Base-by-base conservation (phyloP, 2,113 vertebrate genomes). In the Epinephelus moara region DNA sequence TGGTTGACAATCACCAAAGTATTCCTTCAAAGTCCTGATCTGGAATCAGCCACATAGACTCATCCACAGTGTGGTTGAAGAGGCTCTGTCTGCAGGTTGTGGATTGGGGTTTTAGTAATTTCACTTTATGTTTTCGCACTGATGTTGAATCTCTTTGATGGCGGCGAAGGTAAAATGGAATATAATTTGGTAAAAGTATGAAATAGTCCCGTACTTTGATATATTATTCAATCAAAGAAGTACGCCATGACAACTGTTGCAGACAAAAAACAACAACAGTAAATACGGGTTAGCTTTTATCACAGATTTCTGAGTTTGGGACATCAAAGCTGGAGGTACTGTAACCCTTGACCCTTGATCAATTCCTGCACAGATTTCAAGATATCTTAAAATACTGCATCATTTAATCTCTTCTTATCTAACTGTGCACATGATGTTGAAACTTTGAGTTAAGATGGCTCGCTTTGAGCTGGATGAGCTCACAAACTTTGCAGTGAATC, bases 201-300 rank as follows among this genome's bases (percentile, higher is more conserved):
- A 74, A 81, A 68, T 81, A 57, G 57, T 15, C 47, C 55, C 9
- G 30, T 47, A 45, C 81, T 72, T 57, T 70, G 27, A 78, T 56
- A 30, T 37, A 69, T 40, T 59, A 62, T 66, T 80, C 14, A 80
- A 27, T 47, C 21, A 60, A 55, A 75, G 13, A n/a, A 70, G 12
- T 2, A 23, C 3, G 3, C 50, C 15, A 13, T 23, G 45, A 37
- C 30, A 75, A 63, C 25, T 53, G 14, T 23, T 50, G 17, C 14
- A 75, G 64, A 55, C 14, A 83, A 37, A 30, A 67, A 61, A 67
- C 17, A 78, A 59, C 27, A 71, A 59, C 17, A 30, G 25, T 42
- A 50, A 69, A 59, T 19, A 56, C 0, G 19, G 4, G 45, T 33
- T 55, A 9, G 14, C 50, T 49, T 56, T 52, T 33, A 55, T 63